Evolutionary conservation across 2,113 vertebrate genomes (phyloP).

Genomic region (Phylloscopus whistleri): DNA sequence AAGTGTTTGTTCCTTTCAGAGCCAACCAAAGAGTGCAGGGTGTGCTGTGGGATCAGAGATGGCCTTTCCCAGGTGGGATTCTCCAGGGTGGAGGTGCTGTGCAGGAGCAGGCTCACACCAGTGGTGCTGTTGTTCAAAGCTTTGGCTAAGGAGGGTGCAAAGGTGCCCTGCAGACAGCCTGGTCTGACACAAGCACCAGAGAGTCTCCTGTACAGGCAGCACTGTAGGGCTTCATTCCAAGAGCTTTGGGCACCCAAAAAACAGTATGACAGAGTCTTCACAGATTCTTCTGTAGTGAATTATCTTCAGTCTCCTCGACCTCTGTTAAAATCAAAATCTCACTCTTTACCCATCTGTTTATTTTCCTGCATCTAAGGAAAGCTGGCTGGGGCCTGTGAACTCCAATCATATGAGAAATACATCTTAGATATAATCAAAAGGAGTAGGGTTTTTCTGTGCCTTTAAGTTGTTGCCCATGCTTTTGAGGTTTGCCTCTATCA

Average conservation of each 20-base stretch:
- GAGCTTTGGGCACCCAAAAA: not conserved
- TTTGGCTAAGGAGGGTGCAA: not conserved
- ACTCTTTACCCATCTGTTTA: not conserved
- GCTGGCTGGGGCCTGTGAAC: not conserved
- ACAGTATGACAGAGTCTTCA: not conserved
- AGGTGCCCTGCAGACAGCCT: not conserved
- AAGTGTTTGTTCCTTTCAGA: not conserved
- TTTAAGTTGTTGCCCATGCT: not conserved
- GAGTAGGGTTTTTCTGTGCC: not conserved
- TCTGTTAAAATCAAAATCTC: not conserved
- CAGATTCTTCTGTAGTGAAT: not conserved
- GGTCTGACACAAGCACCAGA: not conserved
- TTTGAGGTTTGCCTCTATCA: not conserved
- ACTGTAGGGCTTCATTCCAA: not conserved
- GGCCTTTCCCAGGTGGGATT: not conserved
- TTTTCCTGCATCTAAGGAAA: not conserved
- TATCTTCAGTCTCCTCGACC: not conserved
- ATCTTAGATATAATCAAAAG: not conserved
- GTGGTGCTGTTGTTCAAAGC: not conserved
- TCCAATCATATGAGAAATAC: not conserved
- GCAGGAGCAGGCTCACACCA: not conserved
- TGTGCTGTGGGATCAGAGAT: not conserved
- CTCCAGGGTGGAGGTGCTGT: not conserved
- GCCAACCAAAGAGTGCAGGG: not conserved
- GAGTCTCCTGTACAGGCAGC: not conserved